Conservation (phyloP, 2,113 vertebrate species). For the Ameiurus melas region DNA sequence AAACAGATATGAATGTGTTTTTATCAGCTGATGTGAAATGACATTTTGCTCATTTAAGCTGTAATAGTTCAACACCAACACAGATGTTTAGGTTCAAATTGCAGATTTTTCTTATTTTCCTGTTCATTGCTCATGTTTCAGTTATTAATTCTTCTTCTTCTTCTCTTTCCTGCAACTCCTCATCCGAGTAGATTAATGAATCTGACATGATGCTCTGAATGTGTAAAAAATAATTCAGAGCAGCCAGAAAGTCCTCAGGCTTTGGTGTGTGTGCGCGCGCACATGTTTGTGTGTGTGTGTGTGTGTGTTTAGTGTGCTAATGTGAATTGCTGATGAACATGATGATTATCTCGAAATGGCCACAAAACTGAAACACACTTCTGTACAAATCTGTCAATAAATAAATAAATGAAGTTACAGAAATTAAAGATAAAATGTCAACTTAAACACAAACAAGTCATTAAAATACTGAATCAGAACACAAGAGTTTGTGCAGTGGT, state of each 20-base stretch:
- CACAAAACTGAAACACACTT: background rate
- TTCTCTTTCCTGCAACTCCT: slow-evolving; percentile 2
- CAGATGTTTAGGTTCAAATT: background rate
- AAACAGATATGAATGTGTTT: background rate
- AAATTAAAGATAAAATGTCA: slow-evolving; percentile 19
- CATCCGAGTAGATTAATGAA: background rate
- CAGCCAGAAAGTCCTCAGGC: background rate
- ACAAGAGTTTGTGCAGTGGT: slow-evolving; percentile 7
- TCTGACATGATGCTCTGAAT: background rate
- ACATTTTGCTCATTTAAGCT: background rate
- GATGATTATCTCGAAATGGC: background rate
- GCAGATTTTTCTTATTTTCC: background rate
- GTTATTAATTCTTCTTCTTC: background rate
- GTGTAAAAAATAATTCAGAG: background rate
- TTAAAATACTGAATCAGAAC: slow-evolving; percentile 37
- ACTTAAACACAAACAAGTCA: slow-evolving; percentile 8
- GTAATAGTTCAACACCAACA: background rate
- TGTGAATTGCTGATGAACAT: background rate
- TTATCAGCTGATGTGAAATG: background rate
- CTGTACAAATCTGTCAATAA: slow-evolving; percentile 44
- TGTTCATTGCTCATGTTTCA: background rate
- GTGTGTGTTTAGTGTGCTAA: background rate
- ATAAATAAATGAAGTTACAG: slow-evolving; percentile 17
- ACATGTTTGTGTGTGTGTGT: background rate
- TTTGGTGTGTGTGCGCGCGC: background rate